Percentiles rank a stretch among this genome's conserved stretches.
Evolutionary conservation across 2,888 invertebrate genomes (phyloP).

Genomic region (Melanotus villosus): DNA sequence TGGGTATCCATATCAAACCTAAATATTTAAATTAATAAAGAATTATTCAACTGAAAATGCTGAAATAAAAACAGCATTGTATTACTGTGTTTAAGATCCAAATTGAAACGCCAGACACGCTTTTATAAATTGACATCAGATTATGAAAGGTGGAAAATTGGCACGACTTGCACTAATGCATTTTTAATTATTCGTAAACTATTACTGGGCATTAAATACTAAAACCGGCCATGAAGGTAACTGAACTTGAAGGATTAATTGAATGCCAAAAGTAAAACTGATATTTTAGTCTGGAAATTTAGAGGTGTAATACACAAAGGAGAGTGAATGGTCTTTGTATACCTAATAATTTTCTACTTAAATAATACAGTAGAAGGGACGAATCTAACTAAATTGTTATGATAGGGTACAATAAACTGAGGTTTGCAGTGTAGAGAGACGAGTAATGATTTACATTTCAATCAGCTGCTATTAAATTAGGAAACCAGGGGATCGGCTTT

Average conservation of each 20-base stretch:
- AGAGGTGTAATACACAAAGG: background rate
- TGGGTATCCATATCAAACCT: background rate
- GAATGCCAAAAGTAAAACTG: too few species aligned
- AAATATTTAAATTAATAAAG: background rate
- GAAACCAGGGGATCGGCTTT: constrained; percentile 16
- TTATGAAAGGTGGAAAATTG: too few species aligned
- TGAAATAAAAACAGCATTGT: too few species aligned
- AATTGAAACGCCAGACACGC: too few species aligned
- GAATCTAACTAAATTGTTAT: constrained; percentile 30
- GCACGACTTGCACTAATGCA: too few species aligned
- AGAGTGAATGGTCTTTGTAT: background rate
- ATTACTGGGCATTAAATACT: too few species aligned
- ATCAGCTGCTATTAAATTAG: constrained; percentile 34
- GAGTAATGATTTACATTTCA: constrained; percentile 40
- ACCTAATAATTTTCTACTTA: constrained; percentile 29
- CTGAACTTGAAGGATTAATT: too few species aligned
- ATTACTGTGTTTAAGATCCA: too few species aligned
- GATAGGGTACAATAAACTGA: constrained; percentile 34
- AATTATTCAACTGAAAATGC: background rate
- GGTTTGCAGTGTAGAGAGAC: constrained; percentile 21
- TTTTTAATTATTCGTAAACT: too few species aligned
- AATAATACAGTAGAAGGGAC: background rate
- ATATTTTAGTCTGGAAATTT: too few species aligned
- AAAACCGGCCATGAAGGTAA: too few species aligned
- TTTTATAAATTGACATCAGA: too few species aligned